Conservation (phyloP, 2,113 vertebrate genomes). For the Calyptomena viridis region DNA sequence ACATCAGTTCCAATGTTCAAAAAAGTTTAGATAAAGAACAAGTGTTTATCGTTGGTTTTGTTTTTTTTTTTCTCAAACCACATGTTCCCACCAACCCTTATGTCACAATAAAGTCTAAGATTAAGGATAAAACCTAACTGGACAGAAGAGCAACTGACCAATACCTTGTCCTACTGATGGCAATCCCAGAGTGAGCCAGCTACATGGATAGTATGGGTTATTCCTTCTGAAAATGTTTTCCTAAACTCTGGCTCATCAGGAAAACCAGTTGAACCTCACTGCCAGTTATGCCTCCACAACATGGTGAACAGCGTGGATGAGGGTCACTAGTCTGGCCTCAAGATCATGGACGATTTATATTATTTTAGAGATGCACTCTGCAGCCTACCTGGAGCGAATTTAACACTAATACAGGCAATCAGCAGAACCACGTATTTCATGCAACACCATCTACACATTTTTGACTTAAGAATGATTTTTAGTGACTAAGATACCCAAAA, state of each 20-base stretch:
- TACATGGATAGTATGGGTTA: fast-evolving
- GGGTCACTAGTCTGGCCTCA: too few species aligned
- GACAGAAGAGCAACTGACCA: not conserved
- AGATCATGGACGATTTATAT: fast-evolving
- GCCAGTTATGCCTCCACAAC: not conserved
- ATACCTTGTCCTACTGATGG: not conserved
- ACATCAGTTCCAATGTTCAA: too few species aligned
- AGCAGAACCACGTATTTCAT: not conserved
- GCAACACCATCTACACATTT: not conserved
- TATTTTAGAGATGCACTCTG: not conserved
- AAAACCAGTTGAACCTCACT: not conserved
- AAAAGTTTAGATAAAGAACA: not conserved
- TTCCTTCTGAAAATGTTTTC: not conserved
- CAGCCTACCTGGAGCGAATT: not conserved
- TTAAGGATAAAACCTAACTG: not conserved
- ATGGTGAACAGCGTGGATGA: not conserved
- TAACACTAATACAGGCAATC: not conserved
- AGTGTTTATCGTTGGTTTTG: not conserved
- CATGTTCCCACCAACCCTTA: not conserved
- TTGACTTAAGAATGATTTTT: not conserved
- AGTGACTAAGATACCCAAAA: not conserved
- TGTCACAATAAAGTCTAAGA: not conserved
- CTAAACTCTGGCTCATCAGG: not conserved
- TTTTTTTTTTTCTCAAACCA: not conserved
- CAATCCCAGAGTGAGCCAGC: fast-evolving